A percentile compares a stretch with the other conserved stretches of the same genome.
Conservation (phyloP, 2,888 invertebrate species). For the Meandrusa payeni region DNA sequence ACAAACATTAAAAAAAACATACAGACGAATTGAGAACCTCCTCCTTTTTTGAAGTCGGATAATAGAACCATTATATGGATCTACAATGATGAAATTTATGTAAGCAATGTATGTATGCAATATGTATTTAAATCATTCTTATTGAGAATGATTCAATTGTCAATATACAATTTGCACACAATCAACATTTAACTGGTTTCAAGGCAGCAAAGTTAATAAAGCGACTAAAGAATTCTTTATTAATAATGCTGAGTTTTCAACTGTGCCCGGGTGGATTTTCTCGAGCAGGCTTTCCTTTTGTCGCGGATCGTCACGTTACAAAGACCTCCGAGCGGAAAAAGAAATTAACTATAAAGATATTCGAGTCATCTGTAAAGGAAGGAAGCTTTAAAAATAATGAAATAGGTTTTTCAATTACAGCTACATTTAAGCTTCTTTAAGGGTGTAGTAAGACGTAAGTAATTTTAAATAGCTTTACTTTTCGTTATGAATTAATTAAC, state of each 20-base stretch:
- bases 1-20: no score
- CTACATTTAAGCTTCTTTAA: neutral
- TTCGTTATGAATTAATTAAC: no score
- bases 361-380: constrained; percentile 6
- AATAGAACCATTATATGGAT: no score
- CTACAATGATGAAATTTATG: no score
- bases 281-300: constrained; percentile 8
- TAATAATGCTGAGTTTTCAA: constrained; percentile 3
- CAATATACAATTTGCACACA: neutral
- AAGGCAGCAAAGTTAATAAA: constrained; percentile 7
- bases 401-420: neutral
- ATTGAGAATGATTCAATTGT: no score
- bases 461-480: no score
- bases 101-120: no score
- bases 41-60: no score
- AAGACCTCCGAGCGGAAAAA: constrained; percentile 14
- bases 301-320: constrained; percentile 9
- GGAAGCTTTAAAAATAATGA: constrained; percentile 7
- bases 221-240: constrained; percentile 12
- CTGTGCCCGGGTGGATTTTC: constrained; percentile 11
- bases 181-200: neutral
- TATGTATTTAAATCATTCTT: no score
- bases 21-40: no score
- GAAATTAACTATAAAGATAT: constrained; percentile 15
- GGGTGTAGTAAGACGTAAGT: no score